phyloP scores from a whole-genome alignment of 2,888 invertebrate genomes.

The Geophilus truncorum region DNA sequence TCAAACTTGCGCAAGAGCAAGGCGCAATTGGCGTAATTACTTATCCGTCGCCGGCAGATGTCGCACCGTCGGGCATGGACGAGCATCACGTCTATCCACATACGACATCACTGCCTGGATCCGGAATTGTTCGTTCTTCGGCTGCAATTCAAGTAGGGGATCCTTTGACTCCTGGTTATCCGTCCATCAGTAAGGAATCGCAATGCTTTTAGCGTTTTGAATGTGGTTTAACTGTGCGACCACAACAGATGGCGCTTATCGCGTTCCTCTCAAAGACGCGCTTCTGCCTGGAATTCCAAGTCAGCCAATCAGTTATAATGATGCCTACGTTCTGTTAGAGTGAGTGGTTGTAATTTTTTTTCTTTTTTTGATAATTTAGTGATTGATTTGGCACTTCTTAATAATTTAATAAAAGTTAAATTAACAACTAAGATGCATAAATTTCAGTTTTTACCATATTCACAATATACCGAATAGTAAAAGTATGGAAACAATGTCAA shows the following conservation, averaged over 20 bases:
- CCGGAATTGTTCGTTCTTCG: slow-evolving; percentile 53
- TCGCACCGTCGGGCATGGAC: slow-evolving; percentile 30
- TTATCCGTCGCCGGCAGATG: slow-evolving; percentile 50
- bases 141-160: slow-evolving; percentile 49
- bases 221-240: slow-evolving; percentile 4
- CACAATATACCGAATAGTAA: too few species aligned
- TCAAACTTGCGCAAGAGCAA: slow-evolving; percentile 34
- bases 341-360: too few species aligned
- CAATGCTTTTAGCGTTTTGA: not conserved
- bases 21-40: slow-evolving; percentile 50
- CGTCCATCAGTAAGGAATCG: slow-evolving; percentile 48
- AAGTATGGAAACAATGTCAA: too few species aligned
- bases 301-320: slow-evolving; percentile 34
- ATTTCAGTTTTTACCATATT: too few species aligned
- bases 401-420: too few species aligned
- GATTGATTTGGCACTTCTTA: too few species aligned
- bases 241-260: slow-evolving; percentile 29
- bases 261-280: not conserved
- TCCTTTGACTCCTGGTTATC: slow-evolving; percentile 53
- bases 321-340: slow-evolving; percentile 30
- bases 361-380: too few species aligned
- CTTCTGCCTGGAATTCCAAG: slow-evolving; percentile 31
- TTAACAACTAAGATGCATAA: too few species aligned
- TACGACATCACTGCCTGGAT: slow-evolving; percentile 51
- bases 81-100: slow-evolving; percentile 42